Evolutionary conservation across 1,140 invertebrate species (phyloP).

Genomic region (Bombus waltoni): DNA sequence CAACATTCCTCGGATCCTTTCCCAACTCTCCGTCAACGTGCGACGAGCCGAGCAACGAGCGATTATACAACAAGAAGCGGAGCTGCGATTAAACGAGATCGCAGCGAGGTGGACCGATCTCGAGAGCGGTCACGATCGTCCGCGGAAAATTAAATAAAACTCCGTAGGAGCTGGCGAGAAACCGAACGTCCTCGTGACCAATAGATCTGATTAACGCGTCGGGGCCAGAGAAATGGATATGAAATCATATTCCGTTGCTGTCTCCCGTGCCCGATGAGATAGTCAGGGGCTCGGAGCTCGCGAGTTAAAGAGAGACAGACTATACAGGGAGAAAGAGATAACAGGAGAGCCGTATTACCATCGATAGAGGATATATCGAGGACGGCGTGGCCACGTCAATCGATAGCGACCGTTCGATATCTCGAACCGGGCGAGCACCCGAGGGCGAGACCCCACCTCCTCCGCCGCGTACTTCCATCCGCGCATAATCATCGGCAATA

Average conservation of each 20-base stretch:
- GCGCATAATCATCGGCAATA: slow-evolving; percentile 78
- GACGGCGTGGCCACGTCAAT: slow-evolving; percentile 71
- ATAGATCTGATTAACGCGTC: slow-evolving; percentile 50
- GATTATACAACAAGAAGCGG: neutral
- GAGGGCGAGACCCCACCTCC: slow-evolving; percentile 64
- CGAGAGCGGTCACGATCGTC: slow-evolving; percentile 30
- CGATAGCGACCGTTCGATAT: slow-evolving; percentile 73
- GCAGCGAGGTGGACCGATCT: neutral
- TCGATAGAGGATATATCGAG: slow-evolving; percentile 62
- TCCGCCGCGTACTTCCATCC: slow-evolving; percentile 75
- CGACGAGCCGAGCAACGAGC: neutral
- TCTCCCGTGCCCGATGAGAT: slow-evolving; percentile 17
- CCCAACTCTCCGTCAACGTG: too few relatives aligned
- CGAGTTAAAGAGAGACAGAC: neutral
- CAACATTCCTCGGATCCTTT: neutral
- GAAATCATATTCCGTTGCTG: slow-evolving; percentile 50
- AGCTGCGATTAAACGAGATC: neutral
- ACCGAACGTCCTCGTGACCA: slow-evolving; percentile 48
- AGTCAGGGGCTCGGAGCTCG: neutral
- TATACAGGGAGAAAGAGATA: neutral
- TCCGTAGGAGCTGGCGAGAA: neutral
- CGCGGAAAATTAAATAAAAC: slow-evolving; percentile 51
- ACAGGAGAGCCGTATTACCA: slow-evolving; percentile 34
- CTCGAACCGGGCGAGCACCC: slow-evolving; percentile 60
- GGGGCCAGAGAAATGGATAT: slow-evolving; percentile 52